phyloP scores from a whole-genome alignment of 2,888 invertebrate genomes.

The Syritta pipiens region DNA sequence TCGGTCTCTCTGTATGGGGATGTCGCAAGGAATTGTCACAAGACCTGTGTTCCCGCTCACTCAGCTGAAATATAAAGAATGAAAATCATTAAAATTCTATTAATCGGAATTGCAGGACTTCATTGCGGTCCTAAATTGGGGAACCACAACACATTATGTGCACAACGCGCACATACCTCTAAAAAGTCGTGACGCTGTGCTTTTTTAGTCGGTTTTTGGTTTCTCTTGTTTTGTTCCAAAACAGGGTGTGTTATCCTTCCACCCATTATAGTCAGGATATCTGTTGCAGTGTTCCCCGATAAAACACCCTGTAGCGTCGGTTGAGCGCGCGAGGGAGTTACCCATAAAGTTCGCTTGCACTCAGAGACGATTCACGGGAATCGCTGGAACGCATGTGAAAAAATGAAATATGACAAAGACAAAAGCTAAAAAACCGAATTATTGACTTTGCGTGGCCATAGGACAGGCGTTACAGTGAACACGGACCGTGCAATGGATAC shows the following conservation, averaged over 20 bases:
- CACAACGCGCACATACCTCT: conserved; percentile 50
- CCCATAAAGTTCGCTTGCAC: conserved; percentile 67
- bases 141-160: conserved; percentile 53
- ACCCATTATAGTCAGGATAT: conserved; percentile 7
- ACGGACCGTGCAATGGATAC: conserved; percentile 67
- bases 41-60: conserved; percentile 30
- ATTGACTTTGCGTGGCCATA: conserved; percentile 70
- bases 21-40: conserved; percentile 61
- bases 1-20: too few relatives aligned
- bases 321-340: conserved; percentile 52
- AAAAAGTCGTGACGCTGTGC: conserved; percentile 54
- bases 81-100: conserved; percentile 71
- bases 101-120: conserved; percentile 62
- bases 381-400: conserved; percentile 69
- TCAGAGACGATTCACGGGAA: conserved; percentile 66
- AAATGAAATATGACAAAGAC: conserved; percentile 70
- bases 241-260: conserved; percentile 44
- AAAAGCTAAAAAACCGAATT: conserved; percentile 67
- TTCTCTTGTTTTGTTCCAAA: conserved; percentile 8
- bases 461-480: conserved; percentile 68
- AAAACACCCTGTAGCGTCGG: conserved; percentile 58
- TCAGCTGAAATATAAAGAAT: conserved; percentile 37
- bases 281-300: conserved; percentile 4
- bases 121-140: conserved; percentile 61
- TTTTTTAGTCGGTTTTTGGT: too few relatives aligned